Percentiles rank a stretch among this genome's conserved stretches.
phyloP scores from a whole-genome alignment of 2,888 invertebrate species.

The Aphodius sticticus region DNA sequence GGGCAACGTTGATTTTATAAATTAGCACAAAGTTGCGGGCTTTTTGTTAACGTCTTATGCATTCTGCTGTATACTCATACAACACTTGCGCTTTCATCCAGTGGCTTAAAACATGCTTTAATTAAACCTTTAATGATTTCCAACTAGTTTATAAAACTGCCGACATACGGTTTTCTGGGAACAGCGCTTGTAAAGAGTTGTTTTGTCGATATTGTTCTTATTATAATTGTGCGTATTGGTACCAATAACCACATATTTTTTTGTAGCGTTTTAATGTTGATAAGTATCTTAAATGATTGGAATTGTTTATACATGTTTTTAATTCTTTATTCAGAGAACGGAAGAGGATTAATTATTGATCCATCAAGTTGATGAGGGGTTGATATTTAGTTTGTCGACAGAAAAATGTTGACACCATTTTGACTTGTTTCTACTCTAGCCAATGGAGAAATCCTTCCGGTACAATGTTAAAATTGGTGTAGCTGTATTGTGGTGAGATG shows the following conservation, averaged over 20 bases:
- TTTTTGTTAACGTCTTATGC: neutral
- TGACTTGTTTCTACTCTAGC: neutral
- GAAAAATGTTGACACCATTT: too few species aligned
- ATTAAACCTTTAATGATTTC: neutral
- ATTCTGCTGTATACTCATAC: neutral
- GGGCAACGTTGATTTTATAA: neutral
- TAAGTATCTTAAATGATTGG: too few species aligned
- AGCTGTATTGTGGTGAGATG: neutral
- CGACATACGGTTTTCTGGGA: neutral
- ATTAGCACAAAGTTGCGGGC: neutral
- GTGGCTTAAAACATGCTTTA: neutral
- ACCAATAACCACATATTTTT: too few species aligned
- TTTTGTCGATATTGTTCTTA: too few species aligned
- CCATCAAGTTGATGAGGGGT: too few species aligned
- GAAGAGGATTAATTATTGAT: too few species aligned
- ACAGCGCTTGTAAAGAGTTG: neutral
- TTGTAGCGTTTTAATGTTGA: too few species aligned
- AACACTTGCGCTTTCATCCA: neutral
- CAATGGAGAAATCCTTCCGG: neutral
- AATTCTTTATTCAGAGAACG: too few species aligned
- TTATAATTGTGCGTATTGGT: too few species aligned
- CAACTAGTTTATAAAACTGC: neutral
- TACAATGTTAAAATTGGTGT: neutral
- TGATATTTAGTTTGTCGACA: too few species aligned
- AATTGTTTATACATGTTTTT: too few species aligned